phyloP scores from a whole-genome alignment of 2,113 vertebrate genomes.

The Erinaceus europaeus region DNA sequence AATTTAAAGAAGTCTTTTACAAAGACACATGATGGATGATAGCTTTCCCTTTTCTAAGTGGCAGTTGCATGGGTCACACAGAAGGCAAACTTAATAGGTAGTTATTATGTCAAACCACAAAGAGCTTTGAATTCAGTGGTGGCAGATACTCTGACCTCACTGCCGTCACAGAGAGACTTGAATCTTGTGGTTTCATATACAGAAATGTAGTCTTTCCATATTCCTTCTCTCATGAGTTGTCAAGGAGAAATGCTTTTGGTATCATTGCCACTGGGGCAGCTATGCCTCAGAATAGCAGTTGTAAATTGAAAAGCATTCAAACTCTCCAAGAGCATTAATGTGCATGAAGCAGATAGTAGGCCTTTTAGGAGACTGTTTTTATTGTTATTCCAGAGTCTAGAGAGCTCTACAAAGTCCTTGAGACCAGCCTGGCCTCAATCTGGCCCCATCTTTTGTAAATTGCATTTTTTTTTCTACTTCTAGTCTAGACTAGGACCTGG shows the following conservation, averaged over 20 bases:
- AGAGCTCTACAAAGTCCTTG: background rate
- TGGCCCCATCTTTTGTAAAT: no score
- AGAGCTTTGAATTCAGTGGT: background rate
- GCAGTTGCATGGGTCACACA: background rate
- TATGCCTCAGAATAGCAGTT: rapidly evolving
- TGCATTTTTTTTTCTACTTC: background rate
- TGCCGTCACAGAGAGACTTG: background rate
- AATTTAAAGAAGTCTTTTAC: background rate
- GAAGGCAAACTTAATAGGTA: slow-evolving; percentile 43
- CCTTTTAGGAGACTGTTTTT: no score
- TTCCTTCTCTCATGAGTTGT: background rate
- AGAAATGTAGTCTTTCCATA: background rate
- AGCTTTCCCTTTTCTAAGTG: background rate
- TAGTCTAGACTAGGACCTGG: background rate
- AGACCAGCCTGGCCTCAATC: background rate
- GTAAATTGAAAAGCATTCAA: background rate
- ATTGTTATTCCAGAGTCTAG: no score
- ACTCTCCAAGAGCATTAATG: rapidly evolving
- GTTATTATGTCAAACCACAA: slow-evolving; percentile 32
- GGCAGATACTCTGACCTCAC: slow-evolving; percentile 34
- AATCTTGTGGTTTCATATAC: slow-evolving; percentile 11
- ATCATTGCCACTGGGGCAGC: background rate
- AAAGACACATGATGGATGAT: background rate
- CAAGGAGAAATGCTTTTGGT: background rate
- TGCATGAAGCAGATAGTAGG: background rate